A percentile compares a stretch with the other conserved stretches of the same genome.
Conservation (phyloP, 2,797 vertebrate species). For the Sarcoramphus papa region DNA sequence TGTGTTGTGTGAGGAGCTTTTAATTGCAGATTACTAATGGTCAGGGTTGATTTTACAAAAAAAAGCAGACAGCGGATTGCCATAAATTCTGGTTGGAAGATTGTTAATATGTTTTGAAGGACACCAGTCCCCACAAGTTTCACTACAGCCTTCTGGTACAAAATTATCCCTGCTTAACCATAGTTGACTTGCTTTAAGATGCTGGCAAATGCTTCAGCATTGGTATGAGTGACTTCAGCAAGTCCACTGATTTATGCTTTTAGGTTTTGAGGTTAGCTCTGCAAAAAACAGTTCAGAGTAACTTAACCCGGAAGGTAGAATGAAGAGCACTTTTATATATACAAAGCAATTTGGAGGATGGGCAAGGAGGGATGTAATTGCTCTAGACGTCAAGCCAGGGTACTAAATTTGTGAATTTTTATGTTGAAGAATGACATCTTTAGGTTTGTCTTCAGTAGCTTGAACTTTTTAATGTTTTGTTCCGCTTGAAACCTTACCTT, state of each 20-base stretch:
- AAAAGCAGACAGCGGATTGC: neutral
- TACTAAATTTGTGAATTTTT: neutral
- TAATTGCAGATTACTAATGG: neutral
- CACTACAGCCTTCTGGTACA: neutral
- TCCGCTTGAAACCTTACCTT: neutral
- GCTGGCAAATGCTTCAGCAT: neutral
- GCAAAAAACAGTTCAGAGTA: neutral
- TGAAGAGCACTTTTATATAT: neutral
- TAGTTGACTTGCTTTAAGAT: neutral
- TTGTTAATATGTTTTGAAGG: neutral
- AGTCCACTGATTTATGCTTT: neutral
- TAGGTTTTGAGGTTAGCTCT: neutral
- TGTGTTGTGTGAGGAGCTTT: neutral
- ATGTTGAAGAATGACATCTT: neutral
- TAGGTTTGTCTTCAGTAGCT: neutral
- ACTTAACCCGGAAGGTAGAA: neutral
- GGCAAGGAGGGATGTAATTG: neutral
- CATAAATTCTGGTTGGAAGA: neutral
- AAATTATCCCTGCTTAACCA: neutral
- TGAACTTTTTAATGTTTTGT: neutral
- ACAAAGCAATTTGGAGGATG: neutral
- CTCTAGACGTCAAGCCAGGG: neutral
- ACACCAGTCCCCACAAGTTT: neutral
- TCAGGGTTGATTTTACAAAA: neutral
- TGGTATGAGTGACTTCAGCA: neutral